Percentiles rank a stretch among this genome's conserved stretches.
phyloP scores from a whole-genome alignment of 2,797 vertebrate species.

The Phyllotis vaccarum region DNA sequence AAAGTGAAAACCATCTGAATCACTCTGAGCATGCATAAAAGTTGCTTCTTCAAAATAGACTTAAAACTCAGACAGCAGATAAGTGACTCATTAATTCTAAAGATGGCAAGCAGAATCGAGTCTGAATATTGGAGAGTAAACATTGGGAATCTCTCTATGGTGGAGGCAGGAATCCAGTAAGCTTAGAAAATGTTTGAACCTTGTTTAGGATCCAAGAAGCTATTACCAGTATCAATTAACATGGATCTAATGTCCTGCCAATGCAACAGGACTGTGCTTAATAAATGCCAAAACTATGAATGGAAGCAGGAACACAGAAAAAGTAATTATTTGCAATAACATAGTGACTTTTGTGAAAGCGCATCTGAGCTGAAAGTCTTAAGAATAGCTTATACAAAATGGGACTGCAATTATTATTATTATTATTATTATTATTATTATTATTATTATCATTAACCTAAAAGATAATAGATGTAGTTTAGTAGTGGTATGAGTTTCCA shows the following conservation, averaged over 20 bases:
- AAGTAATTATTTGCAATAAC: conserved; percentile 13
- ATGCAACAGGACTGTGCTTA: not conserved
- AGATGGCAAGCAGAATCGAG: not conserved
- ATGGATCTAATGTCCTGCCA: not conserved
- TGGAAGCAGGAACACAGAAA: not conserved
- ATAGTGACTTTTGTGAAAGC: conserved; percentile 18
- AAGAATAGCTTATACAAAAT: conserved; percentile 23
- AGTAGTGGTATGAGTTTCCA: not conserved
- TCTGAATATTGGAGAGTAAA: not conserved
- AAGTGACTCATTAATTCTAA: not conserved
- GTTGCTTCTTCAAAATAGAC: not conserved
- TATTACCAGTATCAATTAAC: conserved; percentile 16
- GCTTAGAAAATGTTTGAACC: not conserved
- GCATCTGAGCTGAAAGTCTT: not conserved
- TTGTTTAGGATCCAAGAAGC: conserved; percentile 19
- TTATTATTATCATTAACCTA: not conserved
- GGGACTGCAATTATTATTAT: not conserved
- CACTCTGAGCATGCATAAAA: conserved; percentile 1
- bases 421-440: conserved; percentile 2
- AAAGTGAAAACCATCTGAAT: not conserved
- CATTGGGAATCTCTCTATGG: not conserved
- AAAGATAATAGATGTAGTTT: not conserved
- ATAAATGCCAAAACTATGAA: not conserved
- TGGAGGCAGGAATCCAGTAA: not conserved
- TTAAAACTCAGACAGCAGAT: not conserved